Base-by-base conservation (phyloP, 2,797 vertebrate species). In the Chiroxiphia lanceolata region DNA sequence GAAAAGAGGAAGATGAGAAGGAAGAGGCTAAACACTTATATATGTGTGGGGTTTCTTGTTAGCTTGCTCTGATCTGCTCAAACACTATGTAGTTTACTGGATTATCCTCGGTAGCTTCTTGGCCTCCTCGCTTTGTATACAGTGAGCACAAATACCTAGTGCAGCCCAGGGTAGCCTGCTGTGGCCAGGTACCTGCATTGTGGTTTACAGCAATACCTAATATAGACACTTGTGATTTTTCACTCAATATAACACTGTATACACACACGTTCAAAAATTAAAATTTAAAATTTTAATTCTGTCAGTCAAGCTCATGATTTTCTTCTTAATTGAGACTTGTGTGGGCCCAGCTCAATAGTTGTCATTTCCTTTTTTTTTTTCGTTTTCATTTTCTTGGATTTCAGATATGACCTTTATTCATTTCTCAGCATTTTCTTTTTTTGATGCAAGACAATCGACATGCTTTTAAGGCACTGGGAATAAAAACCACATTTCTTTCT, bases 101-200 rank as follows among this genome's bases (percentile, higher is more conserved):
- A 31, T 79, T 53, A 34, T 27, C 23, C 29, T 63, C 0, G 0
- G 38, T 6, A n/a, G 50, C 8, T 1, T 45, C 20, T 67, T 5
- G 0, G 31, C 54, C 74, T 67, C 15, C 14, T 33, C 6, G 4
- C 53, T 48, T 65, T 17, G 42, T 38, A 15, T 48, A 14, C 36
- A 79, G 36, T 0, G 12, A 76, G 75, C 57, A 48, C 44, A 51
- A 74, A 31, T 33, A 18, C 17, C 48, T 51, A 15, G 23, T 4
- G 48, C 50, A 45, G 48, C 26, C 42, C 15, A 9, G 47, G 14
- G 6, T 4, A 29, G 22, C 74, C 36, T 83, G 42, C 80, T 65
- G 26, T 44, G 40, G 22, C 21, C 20, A 11, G 5, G 29, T 69
- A 27, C 42, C 69, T 34, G 42, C 15, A 2, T 77, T 61, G 61